Conservation (phyloP, 2,797 vertebrate genomes). For the Aythya fuligula region DNA sequence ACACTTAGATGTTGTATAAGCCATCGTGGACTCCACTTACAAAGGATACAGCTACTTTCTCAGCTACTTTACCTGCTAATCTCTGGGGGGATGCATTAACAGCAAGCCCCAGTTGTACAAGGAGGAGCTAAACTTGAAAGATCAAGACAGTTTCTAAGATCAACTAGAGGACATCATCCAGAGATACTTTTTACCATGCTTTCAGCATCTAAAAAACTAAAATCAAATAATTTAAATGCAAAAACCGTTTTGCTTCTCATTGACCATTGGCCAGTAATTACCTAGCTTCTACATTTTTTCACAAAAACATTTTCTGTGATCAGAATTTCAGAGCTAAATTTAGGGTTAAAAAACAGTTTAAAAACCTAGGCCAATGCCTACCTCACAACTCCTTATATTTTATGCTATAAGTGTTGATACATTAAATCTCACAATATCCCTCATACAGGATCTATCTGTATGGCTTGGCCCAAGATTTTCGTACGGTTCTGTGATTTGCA, state of each 20-base stretch:
- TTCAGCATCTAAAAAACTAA: conserved; percentile 17
- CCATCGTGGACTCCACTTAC: neutral
- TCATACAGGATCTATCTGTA: neutral
- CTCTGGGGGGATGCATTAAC: neutral
- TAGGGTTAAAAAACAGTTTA: neutral
- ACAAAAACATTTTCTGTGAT: neutral
- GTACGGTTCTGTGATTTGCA: neutral
- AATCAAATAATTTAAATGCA: neutral
- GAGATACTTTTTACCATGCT: neutral
- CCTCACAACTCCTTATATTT: neutral
- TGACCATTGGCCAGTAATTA: neutral
- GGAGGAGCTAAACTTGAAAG: neutral
- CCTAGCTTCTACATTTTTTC: neutral
- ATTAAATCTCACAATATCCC: neutral
- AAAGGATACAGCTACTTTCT: neutral
- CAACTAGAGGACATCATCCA: neutral
- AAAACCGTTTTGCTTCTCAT: neutral
- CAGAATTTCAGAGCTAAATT: neutral
- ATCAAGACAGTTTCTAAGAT: neutral
- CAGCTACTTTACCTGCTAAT: neutral
- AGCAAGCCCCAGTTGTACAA: neutral
- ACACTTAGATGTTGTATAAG: neutral
- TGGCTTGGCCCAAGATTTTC: neutral
- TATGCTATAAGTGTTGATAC: neutral
- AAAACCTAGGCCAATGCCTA: neutral